Percentiles rank a stretch among this genome's conserved stretches.
These are phyloP conservation scores for Diarsia dahlii DNA, from an alignment of 2,888 invertebrate species.

Conservation along the genomic window DNA sequence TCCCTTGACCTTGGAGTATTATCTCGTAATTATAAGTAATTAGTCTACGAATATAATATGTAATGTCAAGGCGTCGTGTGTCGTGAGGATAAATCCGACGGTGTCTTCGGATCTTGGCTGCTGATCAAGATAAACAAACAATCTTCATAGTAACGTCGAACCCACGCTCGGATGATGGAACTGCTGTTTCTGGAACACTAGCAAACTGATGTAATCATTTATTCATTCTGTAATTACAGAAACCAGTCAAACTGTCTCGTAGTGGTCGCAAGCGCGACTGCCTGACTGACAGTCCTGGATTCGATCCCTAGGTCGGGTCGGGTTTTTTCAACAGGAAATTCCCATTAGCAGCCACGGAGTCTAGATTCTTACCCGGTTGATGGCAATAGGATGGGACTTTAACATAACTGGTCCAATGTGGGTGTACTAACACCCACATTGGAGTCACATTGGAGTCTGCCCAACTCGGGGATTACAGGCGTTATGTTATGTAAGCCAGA, in stretches of 20 bases:
- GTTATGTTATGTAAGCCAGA: no score
- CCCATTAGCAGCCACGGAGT: no score
- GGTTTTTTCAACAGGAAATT: no score
- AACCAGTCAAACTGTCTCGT: conserved; percentile 1
- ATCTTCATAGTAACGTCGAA: conserved; percentile 69
- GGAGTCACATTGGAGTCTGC: no score
- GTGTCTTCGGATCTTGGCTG: conserved; percentile 74
- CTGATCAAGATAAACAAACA: conserved; percentile 84
- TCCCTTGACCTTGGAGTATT: conserved; percentile 66
- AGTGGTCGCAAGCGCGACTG: no score
- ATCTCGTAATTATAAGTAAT: conserved; percentile 73
- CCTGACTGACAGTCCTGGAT: no score
- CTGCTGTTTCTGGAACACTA: conserved; percentile 71
- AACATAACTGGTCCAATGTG: no score
- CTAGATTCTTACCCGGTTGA: no score
- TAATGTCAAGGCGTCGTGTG: conserved; percentile 75
- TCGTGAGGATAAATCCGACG: conserved; percentile 72
- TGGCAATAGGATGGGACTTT: no score
- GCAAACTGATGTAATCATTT: conserved; percentile 64
- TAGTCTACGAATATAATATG: conserved; percentile 69
- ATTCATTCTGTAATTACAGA: conserved; percentile 54
- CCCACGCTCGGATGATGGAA: conserved; percentile 77
- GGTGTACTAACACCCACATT: no score
- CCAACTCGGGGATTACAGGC: no score
- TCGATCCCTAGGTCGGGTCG: no score